Evolutionary conservation across 2,888 invertebrate genomes (phyloP), one percentile per base, ranked within the genome.

Genomic region (Apomyelois bistriatella): DNA sequence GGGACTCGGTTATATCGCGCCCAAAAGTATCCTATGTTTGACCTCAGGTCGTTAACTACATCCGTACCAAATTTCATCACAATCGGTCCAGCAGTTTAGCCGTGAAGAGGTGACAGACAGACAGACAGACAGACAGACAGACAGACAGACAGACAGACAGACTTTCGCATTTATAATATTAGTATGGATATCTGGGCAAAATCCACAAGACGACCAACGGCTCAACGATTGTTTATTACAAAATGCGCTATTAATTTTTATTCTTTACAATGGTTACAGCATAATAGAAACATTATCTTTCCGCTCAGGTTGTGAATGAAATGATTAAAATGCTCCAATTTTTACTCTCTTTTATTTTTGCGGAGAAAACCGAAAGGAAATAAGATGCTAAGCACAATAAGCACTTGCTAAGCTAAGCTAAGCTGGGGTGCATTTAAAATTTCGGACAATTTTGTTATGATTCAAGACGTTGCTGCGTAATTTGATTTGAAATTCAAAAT

Each of bases 221-320:
- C 22, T 22, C 22, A 5, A 5, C 22, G 22, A 3, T 22, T 22
- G 22, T 22, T 22, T 22, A 22, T 22, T 22, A 22, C 22, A 22
- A 22, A 22, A 22, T 22, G 22, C 2, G 22, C 22, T 22, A 22
- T 82, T 81, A 78, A 80, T 82, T 85, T 82, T 81, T 82, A 81
- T 82, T 74, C 72, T 72, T 76, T 65, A 73, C 80, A 80, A 79
- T 82, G 80, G 76, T 77, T 76, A 70, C 76, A 67, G 81, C 76
- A 83, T 84, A 83, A 85, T 84, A 82, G 78, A 59, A 65, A 72
- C 78, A 82, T 85, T 84, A 82, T 79, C 72, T 82, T 70, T 70
- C 71, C 63, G 68, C 70, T 72, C 76, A 75, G 75, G 76, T 78
- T 74, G 67, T 76, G 79, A 82, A 80, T 76, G 72, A 76, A 82